Conservation (phyloP, 2,888 invertebrate genomes). For the Macrosoma leucophasiata region DNA sequence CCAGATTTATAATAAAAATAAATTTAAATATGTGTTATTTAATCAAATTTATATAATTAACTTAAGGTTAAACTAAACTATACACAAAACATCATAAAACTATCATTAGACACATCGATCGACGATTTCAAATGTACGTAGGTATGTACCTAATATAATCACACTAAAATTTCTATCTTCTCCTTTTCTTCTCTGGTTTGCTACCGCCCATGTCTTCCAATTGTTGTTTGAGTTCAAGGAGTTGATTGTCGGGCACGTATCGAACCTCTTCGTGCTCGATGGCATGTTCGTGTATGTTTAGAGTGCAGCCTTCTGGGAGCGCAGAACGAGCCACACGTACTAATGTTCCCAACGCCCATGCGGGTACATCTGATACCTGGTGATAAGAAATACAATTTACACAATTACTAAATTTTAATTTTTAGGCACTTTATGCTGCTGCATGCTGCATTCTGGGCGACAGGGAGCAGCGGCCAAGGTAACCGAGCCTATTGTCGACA, state of each 20-base stretch:
- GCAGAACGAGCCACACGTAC: constrained; percentile 83
- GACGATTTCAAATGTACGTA: constrained; percentile 8
- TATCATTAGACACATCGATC: too few species aligned
- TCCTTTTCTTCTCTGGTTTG: constrained; percentile 59
- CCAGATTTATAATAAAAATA: too few species aligned
- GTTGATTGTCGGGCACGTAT: constrained; percentile 90
- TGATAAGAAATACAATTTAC: too few species aligned
- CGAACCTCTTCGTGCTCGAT: constrained; percentile 80
- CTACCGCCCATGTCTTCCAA: constrained; percentile 80
- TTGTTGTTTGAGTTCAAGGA: constrained; percentile 83
- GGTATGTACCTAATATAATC: constrained; percentile 19
- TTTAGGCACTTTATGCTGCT: neutral
- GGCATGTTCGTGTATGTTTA: constrained; percentile 81
- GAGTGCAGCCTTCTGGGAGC: constrained; percentile 85
- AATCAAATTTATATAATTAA: too few species aligned
- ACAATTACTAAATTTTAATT: neutral
- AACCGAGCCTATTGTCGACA: too few species aligned
- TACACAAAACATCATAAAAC: too few species aligned
- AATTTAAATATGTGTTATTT: too few species aligned
- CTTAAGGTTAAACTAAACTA: too few species aligned
- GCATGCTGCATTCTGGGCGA: too few species aligned
- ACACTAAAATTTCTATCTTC: constrained; percentile 31
- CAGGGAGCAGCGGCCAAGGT: too few species aligned
- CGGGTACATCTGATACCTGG: constrained; percentile 77
- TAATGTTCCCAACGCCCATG: constrained; percentile 80